phyloP scores from a whole-genome alignment of 2,888 invertebrate genomes.

The Cynaeus angustus region DNA sequence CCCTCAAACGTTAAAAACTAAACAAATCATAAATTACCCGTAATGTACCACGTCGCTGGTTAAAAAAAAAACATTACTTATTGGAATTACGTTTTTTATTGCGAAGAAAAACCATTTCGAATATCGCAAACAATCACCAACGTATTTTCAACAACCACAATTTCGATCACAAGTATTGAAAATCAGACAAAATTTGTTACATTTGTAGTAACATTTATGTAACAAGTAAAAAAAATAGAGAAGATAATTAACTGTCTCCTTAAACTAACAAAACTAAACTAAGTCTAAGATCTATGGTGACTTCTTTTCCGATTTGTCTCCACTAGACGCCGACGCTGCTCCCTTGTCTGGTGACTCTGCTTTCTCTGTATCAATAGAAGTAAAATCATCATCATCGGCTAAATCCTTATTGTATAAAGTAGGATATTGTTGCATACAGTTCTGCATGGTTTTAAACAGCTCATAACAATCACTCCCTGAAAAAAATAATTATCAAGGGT shows the following conservation, averaged over 20 bases:
- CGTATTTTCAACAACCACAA: too few relatives aligned
- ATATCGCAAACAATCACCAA: too few relatives aligned
- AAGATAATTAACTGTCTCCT: constrained; percentile 22
- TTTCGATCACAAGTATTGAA: too few relatives aligned
- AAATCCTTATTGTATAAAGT: constrained; percentile 85
- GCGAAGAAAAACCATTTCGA: too few relatives aligned
- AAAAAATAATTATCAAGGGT: constrained; percentile 16
- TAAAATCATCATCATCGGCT: constrained; percentile 77
- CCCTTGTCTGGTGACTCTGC: constrained; percentile 3
- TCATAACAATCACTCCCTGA: constrained; percentile 88
- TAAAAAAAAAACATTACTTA: too few relatives aligned
- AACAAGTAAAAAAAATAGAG: constrained; percentile 36
- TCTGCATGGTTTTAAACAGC: constrained; percentile 91
- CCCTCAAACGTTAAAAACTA: too few relatives aligned
- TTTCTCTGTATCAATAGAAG: constrained; percentile 48
- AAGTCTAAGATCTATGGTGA: constrained; percentile 16
- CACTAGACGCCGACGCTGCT: background rate
- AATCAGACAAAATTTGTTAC: constrained; percentile 16
- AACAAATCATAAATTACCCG: too few relatives aligned
- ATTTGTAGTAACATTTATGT: constrained; percentile 39
- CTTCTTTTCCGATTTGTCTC: constrained; percentile 21
- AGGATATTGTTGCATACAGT: constrained; percentile 91
- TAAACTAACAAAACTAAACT: constrained; percentile 37
- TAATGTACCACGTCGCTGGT: too few relatives aligned
- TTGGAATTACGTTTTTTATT: too few relatives aligned